phyloP scores from a whole-genome alignment of 2,888 invertebrate genomes.

The Plebejus melissa region DNA sequence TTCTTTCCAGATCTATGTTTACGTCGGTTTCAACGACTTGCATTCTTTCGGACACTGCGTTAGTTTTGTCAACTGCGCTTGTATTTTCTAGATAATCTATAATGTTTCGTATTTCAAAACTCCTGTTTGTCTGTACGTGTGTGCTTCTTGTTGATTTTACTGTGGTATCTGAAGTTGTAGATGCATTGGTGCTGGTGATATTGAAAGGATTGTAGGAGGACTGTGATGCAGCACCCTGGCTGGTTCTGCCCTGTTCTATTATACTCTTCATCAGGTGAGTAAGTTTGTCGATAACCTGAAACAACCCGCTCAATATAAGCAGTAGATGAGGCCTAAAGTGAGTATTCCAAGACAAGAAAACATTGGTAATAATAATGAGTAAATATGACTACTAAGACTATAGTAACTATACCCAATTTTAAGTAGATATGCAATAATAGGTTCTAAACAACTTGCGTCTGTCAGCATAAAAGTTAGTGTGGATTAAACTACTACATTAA shows the following conservation, averaged over 20 bases:
- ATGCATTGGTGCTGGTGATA: neutral
- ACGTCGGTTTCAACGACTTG: neutral
- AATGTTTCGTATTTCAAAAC: neutral
- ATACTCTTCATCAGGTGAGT: slow-evolving; percentile 38
- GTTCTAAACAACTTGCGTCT: too few relatives aligned
- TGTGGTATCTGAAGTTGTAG: neutral
- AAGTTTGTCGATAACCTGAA: slow-evolving; percentile 61
- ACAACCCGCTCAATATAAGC: neutral
- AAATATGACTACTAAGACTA: too few relatives aligned
- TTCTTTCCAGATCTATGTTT: slow-evolving; percentile 25
- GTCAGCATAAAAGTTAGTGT: too few relatives aligned
- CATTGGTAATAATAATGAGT: too few relatives aligned
- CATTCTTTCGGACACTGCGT: neutral
- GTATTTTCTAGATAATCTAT: neutral
- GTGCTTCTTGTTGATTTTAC: neutral
- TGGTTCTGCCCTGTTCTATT: slow-evolving; percentile 26
- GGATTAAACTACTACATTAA: too few relatives aligned
- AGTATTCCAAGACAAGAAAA: neutral
- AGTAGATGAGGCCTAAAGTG: neutral
- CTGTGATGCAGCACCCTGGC: neutral
- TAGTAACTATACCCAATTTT: too few relatives aligned
- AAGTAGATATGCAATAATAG: too few relatives aligned
- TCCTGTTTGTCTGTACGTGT: neutral
- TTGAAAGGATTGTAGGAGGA: neutral
- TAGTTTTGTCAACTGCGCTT: neutral